A percentile compares a stretch with the other conserved stretches of the same genome.
These are phyloP conservation scores for Agriopis marginaria DNA, from an alignment of 2,888 invertebrate genomes.

Conservation along the genomic window DNA sequence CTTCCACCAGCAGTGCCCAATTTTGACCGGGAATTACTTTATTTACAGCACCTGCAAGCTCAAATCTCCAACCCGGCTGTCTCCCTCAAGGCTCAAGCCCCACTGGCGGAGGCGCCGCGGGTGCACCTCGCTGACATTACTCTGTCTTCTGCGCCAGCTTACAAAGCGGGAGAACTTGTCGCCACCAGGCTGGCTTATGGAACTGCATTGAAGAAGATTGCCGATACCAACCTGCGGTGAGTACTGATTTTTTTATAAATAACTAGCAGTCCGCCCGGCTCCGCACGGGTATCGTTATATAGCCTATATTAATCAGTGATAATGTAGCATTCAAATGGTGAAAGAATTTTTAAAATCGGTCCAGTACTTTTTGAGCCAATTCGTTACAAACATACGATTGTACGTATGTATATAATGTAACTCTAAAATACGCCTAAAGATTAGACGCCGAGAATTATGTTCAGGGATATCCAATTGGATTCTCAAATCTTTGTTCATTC, in stretches of 20 bases:
- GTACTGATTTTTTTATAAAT: slow-evolving; percentile 14
- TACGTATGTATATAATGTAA: no score
- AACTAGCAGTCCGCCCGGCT: no score
- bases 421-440: no score
- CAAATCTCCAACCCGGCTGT: slow-evolving; percentile 90
- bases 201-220: slow-evolving; percentile 95
- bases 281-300: no score
- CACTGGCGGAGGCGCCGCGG: slow-evolving; percentile 89
- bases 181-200: slow-evolving; percentile 98
- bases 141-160: slow-evolving; percentile 93
- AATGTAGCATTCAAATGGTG: no score
- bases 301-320: no score
- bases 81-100: slow-evolving; percentile 87
- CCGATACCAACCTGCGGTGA: slow-evolving; percentile 86
- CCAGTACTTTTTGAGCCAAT: no score
- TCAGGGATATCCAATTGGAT: neutral
- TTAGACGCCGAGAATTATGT: no score
- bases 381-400: no score
- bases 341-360: no score
- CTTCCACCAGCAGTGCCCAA: no score
- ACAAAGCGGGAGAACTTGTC: slow-evolving; percentile 91
- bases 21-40: neutral
- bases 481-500: neutral
- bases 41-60: slow-evolving; percentile 77
- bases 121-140: slow-evolving; percentile 88